Conservation (phyloP, 1,140 invertebrate genomes). For the Psilanteris sp. region DNA sequence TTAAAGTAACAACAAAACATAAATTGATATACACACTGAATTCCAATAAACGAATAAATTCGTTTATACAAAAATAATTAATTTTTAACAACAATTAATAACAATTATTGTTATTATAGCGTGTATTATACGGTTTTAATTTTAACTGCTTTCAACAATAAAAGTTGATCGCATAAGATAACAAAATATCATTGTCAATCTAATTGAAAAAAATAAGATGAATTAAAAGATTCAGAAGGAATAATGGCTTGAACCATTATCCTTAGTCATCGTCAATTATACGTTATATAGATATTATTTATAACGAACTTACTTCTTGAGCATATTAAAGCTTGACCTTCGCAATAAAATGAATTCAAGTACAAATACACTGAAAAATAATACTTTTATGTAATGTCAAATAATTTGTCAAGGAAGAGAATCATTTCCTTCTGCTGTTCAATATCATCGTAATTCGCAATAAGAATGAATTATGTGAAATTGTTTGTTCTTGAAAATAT, state of each 20-base stretch:
- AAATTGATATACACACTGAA: too few relatives aligned
- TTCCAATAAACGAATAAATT: too few relatives aligned
- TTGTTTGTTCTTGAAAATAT: constrained; percentile 21
- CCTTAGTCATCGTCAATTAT: constrained; percentile 38
- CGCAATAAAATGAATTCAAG: constrained; percentile 61
- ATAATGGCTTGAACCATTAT: constrained; percentile 20
- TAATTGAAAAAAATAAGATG: constrained; percentile 14
- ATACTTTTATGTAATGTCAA: constrained; percentile 50
- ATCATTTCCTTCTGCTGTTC: constrained; percentile 46
- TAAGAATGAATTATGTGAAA: constrained; percentile 37
- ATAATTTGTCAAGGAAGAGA: constrained; percentile 57
- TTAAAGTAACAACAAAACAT: too few relatives aligned
- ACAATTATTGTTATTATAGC: too few relatives aligned
- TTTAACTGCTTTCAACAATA: too few relatives aligned
- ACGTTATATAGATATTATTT: constrained; percentile 52
- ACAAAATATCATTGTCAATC: too few relatives aligned
- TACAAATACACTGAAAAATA: constrained; percentile 45
- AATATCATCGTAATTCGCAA: constrained; percentile 44
- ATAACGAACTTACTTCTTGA: constrained; percentile 50
- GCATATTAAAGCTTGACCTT: constrained; percentile 48
- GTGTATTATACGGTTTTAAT: too few relatives aligned
- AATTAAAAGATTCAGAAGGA: constrained; percentile 26
- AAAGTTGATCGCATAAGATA: too few relatives aligned
- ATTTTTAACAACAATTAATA: too few relatives aligned
- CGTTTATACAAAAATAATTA: too few relatives aligned